These are phyloP conservation scores for Peromyscus leucopus DNA, from an alignment of 2,113 vertebrate genomes.

Conservation along the genomic window DNA sequence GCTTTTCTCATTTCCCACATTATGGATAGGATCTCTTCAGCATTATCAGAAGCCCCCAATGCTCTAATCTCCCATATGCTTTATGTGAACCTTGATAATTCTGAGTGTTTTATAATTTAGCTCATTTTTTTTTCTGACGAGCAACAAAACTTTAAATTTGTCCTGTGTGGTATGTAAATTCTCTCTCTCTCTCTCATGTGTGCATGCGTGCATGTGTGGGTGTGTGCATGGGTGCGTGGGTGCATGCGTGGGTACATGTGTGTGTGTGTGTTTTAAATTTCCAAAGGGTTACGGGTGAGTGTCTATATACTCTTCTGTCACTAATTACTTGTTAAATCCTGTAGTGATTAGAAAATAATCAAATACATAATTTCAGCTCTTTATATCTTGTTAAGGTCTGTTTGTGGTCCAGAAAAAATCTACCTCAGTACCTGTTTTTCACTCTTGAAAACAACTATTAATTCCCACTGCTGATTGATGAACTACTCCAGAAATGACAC, in stretches of 20 bases:
- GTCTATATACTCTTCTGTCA: background rate
- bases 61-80: background rate
- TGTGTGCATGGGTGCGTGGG: no score
- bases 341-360: background rate
- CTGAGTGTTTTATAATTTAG: background rate
- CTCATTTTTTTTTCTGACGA: background rate
- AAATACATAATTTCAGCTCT: background rate
- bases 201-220: no score
- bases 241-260: no score
- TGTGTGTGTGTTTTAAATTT: background rate
- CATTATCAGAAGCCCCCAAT: background rate
- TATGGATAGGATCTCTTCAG: background rate
- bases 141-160: background rate
- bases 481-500: background rate
- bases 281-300: background rate
- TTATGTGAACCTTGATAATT: background rate
- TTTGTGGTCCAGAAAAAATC: background rate
- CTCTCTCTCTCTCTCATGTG: background rate
- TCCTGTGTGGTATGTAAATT: background rate
- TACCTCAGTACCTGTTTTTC: background rate
- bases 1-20: background rate
- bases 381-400: background rate
- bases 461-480: background rate
- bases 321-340: background rate
- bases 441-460: background rate